phyloP scores from a whole-genome alignment of 2,888 invertebrate species.

The Cetonia aurata region DNA sequence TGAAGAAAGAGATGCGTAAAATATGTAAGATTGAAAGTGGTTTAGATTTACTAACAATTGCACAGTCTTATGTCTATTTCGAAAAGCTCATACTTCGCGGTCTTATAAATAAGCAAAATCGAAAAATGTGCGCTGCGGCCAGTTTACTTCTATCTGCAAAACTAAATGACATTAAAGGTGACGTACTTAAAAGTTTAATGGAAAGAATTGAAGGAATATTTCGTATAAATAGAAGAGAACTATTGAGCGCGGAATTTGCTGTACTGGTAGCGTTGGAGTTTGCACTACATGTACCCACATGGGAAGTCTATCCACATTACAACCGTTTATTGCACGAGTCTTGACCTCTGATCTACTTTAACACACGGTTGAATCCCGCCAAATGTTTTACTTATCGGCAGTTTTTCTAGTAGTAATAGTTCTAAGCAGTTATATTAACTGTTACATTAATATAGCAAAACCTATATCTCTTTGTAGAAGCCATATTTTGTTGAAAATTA shows the following conservation, averaged over 20 bases:
- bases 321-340: conserved; percentile 94
- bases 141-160: conserved; percentile 95
- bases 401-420: conserved; percentile 20
- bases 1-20: conserved; percentile 96
- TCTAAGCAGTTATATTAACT: conserved; percentile 18
- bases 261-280: conserved; percentile 96
- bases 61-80: conserved; percentile 98
- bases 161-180: conserved; percentile 96
- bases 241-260: conserved; percentile 93
- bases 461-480: too few species aligned
- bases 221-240: conserved; percentile 89
- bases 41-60: conserved; percentile 90
- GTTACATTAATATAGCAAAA: too few species aligned
- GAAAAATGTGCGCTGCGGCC: conserved; percentile 96
- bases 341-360: conserved; percentile 61
- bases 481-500: too few species aligned
- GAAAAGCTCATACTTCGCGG: conserved; percentile 94
- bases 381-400: conserved; percentile 31
- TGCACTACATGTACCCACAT: conserved; percentile 90
- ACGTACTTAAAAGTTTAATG: conserved; percentile 85
- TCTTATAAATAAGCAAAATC: conserved; percentile 93
- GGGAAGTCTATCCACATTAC: conserved; percentile 95
- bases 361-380: conserved; percentile 12
- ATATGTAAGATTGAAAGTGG: conserved; percentile 88
- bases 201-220: conserved; percentile 95